Evolutionary conservation across 1,140 invertebrate species (phyloP).

Genomic region (Plutomurus gul): DNA sequence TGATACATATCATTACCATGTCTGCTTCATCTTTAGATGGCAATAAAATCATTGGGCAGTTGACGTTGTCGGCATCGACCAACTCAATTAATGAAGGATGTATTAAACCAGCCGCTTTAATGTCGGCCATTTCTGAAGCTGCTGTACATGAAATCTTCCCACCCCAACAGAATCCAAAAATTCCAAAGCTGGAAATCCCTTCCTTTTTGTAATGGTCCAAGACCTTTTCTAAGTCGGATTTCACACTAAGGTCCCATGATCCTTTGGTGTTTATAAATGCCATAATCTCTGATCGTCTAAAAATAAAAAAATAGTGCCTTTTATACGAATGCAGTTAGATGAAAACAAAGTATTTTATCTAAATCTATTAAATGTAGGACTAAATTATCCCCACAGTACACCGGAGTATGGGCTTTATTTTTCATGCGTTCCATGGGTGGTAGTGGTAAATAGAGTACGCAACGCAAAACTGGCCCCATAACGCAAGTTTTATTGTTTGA

Average conservation of each 20-base stretch:
- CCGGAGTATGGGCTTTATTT: too few relatives aligned
- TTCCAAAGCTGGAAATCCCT: conserved; percentile 27
- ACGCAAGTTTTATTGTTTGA: too few relatives aligned
- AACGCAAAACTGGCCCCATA: too few relatives aligned
- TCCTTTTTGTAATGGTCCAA: conserved; percentile 36
- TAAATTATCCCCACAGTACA: too few relatives aligned
- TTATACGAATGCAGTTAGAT: neutral
- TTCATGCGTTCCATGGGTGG: too few relatives aligned
- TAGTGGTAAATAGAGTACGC: too few relatives aligned
- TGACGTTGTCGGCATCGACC: conserved; percentile 33
- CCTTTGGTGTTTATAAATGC: conserved; percentile 15
- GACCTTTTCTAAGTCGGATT: conserved; percentile 32
- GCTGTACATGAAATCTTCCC: conserved; percentile 36
- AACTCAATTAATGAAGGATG: conserved; percentile 40
- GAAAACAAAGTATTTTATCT: neutral
- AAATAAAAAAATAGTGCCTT: neutral
- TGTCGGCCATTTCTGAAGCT: conserved; percentile 6
- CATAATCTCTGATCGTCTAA: neutral
- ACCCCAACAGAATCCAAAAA: conserved; percentile 52
- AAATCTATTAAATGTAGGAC: neutral
- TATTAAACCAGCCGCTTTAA: conserved; percentile 38
- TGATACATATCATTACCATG: conserved; percentile 41
- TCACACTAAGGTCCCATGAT: conserved; percentile 21
- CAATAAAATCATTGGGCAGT: conserved; percentile 30
- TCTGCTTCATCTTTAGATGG: conserved; percentile 38